These are phyloP conservation scores for Masticophis lateralis DNA, from an alignment of 2,797 vertebrate genomes.

Conservation along the genomic window DNA sequence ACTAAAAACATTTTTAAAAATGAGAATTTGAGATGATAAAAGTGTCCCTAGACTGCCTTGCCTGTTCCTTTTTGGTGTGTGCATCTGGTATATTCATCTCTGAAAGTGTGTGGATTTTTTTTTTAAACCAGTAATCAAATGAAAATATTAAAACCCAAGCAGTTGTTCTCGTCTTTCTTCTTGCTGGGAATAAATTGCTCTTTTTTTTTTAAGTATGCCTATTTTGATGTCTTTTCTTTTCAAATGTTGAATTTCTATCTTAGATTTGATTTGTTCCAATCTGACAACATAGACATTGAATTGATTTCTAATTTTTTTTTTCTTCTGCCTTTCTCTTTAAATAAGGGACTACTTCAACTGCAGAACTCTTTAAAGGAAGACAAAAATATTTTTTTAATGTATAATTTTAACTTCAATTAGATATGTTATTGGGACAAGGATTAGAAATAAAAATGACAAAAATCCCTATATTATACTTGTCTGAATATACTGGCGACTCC, in stretches of 20 bases:
- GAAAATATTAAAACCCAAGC: constrained; percentile 45
- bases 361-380: constrained; percentile 62
- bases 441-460: neutral
- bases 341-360: constrained; percentile 87
- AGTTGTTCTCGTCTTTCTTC: constrained; percentile 65
- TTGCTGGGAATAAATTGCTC: constrained; percentile 70
- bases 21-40: constrained; percentile 49
- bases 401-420: constrained; percentile 22
- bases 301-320: constrained; percentile 77
- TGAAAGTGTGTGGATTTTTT: constrained; percentile 84
- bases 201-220: constrained; percentile 68
- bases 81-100: constrained; percentile 89
- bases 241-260: constrained; percentile 69
- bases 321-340: constrained; percentile 71
- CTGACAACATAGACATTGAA: constrained; percentile 71
- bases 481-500: constrained; percentile 24
- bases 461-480: neutral
- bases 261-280: constrained; percentile 77
- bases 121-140: constrained; percentile 37
- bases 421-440: constrained; percentile 23
- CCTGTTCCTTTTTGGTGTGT: constrained; percentile 85
- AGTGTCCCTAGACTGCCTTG: constrained; percentile 85
- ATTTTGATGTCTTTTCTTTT: constrained; percentile 77
- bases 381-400: constrained; percentile 29
- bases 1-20: constrained; percentile 36